These are phyloP conservation scores for Drosophila chauvacae DNA, from an alignment of 1,140 invertebrate genomes.

Conservation along the genomic window DNA sequence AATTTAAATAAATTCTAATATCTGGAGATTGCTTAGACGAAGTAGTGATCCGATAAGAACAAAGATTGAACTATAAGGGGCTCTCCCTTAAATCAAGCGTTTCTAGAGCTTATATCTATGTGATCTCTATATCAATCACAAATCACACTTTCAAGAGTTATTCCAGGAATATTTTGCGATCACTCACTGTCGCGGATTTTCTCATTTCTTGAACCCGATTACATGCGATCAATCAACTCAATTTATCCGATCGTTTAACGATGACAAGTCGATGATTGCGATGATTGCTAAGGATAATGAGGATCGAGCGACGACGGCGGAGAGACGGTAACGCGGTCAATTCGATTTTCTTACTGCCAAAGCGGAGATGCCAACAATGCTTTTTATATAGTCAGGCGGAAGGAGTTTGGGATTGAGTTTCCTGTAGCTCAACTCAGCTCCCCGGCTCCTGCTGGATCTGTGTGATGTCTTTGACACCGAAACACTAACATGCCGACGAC, in stretches of 20 bases:
- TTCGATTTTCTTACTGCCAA: slow-evolving; percentile 64
- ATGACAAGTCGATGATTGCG: slow-evolving; percentile 8
- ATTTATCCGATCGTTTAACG: slow-evolving; percentile 40
- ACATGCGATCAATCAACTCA: slow-evolving; percentile 45
- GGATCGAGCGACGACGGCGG: slow-evolving; percentile 16
- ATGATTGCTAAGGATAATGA: slow-evolving; percentile 11
- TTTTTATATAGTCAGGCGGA: slow-evolving; percentile 79
- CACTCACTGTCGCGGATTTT: slow-evolving; percentile 52
- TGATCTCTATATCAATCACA: background rate
- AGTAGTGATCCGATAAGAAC: background rate
- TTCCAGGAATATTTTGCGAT: background rate
- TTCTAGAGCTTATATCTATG: background rate
- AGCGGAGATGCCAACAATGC: slow-evolving; percentile 66
- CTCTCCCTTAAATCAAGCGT: background rate
- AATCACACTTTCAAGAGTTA: slow-evolving; percentile 10
- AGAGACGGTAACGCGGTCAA: slow-evolving; percentile 70
- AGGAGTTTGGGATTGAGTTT: slow-evolving; percentile 69
- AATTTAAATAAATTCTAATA: background rate
- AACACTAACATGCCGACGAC: slow-evolving; percentile 55
- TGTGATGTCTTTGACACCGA: slow-evolving; percentile 57
- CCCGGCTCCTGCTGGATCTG: slow-evolving; percentile 37
- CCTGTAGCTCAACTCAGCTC: slow-evolving; percentile 57
- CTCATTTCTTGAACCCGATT: slow-evolving; percentile 30
- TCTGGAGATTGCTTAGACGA: background rate
- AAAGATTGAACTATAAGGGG: slow-evolving; percentile 15